Base-by-base conservation (phyloP, 2,888 invertebrate genomes). In the Monopis laevigella region DNA sequence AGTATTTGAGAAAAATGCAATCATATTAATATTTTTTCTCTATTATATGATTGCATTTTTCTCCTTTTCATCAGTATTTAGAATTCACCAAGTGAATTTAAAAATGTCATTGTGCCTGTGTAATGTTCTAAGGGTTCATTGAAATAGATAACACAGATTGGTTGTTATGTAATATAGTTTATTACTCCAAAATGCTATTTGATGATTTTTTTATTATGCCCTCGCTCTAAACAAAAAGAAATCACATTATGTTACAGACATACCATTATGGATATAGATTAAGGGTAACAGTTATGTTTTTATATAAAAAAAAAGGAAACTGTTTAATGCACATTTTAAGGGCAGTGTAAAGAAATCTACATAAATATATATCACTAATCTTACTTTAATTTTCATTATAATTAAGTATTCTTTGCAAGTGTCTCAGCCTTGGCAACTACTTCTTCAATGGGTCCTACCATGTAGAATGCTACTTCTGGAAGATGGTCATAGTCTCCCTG, bases 381-480 rank as follows among this genome's bases (percentile, higher is more conserved):
- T 21, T 36, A 34, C 4, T 21, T 36, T 21, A 36, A n/a, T 19
- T 17, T 21, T 36, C n/a, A 2, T 2, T 39, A 10, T 7, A 39
- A 44, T 51, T 65, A 67, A 45, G 48, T 52, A 51, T 46, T 65
- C 59, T 86, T 83, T 44, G 87, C 87, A 52, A 93, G 74, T 48
- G 87, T 86, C 58, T 93, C 92, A 44, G 94, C 93, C 75, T 95
- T 95, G 47, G 86, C 85, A 38, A 87, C 83, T 39, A 94, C 94
- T 75, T 95, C 95, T 61, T 94, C 93, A 58, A 96, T 92, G 45
- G 90, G 90, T 51, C 96, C 96, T 46, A 96, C 94, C 96, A 96
- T 96, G 83, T 95, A 96, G 84, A 96, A 96, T 46, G 96, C 96
- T 51, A 93, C 85, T 75, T 94, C 94, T 14, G 96, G 96, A 53